These are phyloP conservation scores for Parnassius glacialis DNA, from an alignment of 2,888 invertebrate species.

Conservation along the genomic window DNA sequence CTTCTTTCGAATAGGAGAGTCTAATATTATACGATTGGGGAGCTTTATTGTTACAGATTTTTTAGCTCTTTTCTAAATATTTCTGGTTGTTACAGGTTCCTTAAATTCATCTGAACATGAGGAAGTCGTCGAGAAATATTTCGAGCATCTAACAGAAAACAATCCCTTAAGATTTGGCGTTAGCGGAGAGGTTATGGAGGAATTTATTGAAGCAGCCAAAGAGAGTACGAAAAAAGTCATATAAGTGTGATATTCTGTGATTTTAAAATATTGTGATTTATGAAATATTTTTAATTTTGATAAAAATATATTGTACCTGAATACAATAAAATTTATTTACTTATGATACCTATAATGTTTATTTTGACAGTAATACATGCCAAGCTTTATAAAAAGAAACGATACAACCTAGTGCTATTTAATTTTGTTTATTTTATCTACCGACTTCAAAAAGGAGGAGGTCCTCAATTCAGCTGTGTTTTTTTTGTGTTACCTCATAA, in stretches of 20 bases:
- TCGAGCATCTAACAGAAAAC: conserved; percentile 61
- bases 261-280: conserved; percentile 11
- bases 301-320: conserved; percentile 38
- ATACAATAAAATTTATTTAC: conserved; percentile 11
- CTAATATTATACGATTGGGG: too few relatives aligned
- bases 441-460: too few relatives aligned
- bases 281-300: conserved; percentile 10
- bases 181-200: conserved; percentile 64
- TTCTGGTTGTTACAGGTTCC: conserved; percentile 49
- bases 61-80: too few relatives aligned
- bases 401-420: too few relatives aligned
- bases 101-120: conserved; percentile 63
- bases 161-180: conserved; percentile 69
- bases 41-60: too few relatives aligned
- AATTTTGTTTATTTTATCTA: too few relatives aligned
- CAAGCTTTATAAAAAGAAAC: too few relatives aligned
- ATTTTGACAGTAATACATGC: too few relatives aligned
- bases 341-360: not conserved
- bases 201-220: conserved; percentile 61
- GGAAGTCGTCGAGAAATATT: conserved; percentile 65
- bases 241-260: conserved; percentile 32
- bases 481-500: too few relatives aligned
- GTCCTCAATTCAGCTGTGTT: too few relatives aligned
- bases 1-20: too few relatives aligned
- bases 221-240: conserved; percentile 55